Percentiles rank a stretch among this genome's conserved stretches.
These are phyloP conservation scores for Podarcis muralis DNA, from an alignment of 2,113 vertebrate genomes.

Conservation along the genomic window DNA sequence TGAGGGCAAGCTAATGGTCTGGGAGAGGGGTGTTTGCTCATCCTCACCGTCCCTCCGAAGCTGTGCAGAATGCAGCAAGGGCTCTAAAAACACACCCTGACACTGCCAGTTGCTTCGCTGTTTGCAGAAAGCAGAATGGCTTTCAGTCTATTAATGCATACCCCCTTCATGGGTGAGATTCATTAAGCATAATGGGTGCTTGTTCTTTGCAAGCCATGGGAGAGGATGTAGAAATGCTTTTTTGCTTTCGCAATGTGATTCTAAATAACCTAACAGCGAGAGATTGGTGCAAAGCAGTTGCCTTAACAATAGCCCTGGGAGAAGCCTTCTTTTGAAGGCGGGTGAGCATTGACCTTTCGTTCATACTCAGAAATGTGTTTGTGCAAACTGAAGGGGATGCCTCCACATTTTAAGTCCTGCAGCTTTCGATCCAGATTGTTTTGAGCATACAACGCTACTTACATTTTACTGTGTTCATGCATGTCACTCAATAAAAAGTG, in stretches of 20 bases:
- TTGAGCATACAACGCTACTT: background rate
- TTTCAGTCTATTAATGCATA: background rate
- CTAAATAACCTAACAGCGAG: background rate
- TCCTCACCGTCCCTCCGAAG: background rate
- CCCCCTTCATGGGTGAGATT: background rate
- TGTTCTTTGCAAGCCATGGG: background rate
- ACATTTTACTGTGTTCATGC: background rate
- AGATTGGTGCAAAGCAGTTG: background rate
- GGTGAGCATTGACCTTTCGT: background rate
- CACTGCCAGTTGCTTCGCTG: background rate
- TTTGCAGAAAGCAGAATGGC: background rate
- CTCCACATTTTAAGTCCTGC: background rate
- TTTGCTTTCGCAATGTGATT: background rate
- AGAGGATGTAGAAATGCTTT: background rate
- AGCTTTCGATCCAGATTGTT: background rate
- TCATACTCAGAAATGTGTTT: background rate
- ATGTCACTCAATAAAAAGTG: background rate
- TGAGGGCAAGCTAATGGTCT: no score
- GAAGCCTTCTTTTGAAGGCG: background rate
- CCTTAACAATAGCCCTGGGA: background rate
- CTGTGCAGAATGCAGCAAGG: background rate
- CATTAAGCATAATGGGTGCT: background rate
- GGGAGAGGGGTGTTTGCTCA: no score
- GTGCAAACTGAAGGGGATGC: background rate
- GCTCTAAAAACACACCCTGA: background rate